Conservation (phyloP, 2,888 invertebrate species). For the Ennomos fuscantarius region DNA sequence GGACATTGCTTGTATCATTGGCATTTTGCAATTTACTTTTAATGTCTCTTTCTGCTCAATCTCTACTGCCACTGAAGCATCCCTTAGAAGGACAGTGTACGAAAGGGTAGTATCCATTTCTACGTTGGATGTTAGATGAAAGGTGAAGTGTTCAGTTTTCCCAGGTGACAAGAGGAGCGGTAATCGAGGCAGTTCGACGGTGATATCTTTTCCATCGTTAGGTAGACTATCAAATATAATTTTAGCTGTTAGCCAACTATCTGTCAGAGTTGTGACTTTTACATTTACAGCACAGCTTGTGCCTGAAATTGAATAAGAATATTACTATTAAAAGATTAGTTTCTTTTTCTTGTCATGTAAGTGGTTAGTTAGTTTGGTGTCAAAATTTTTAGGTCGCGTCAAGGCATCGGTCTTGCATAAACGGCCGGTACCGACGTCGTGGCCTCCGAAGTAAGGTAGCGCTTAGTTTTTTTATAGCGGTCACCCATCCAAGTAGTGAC, state of each 20-base stretch:
- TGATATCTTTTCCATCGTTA: constrained; percentile 54
- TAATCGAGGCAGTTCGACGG: constrained; percentile 67
- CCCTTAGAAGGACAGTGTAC: constrained; percentile 64
- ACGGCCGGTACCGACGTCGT: too few species aligned
- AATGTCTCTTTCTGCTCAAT: constrained; percentile 59
- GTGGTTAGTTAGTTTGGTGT: too few species aligned
- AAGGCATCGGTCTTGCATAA: too few species aligned
- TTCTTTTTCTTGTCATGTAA: too few species aligned
- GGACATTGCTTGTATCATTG: constrained; percentile 70
- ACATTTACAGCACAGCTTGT: constrained; percentile 58
- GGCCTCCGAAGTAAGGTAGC: too few species aligned
- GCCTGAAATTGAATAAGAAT: constrained; percentile 51
- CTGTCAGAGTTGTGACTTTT: constrained; percentile 62
- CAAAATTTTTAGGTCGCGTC: too few species aligned
- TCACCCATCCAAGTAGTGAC: too few species aligned
- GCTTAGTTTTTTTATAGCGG: too few species aligned
- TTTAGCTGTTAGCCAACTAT: constrained; percentile 73
- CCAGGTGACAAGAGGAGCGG: constrained; percentile 70
- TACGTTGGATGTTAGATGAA: constrained; percentile 64
- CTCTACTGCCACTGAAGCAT: constrained; percentile 65
- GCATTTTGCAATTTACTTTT: constrained; percentile 65
- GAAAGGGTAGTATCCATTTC: constrained; percentile 59
- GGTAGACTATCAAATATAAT: constrained; percentile 62
- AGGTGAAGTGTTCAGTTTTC: constrained; percentile 63
- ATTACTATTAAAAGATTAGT: too few species aligned